Conservation (phyloP, 2,113 vertebrate genomes). For the Antennarius striatus region DNA sequence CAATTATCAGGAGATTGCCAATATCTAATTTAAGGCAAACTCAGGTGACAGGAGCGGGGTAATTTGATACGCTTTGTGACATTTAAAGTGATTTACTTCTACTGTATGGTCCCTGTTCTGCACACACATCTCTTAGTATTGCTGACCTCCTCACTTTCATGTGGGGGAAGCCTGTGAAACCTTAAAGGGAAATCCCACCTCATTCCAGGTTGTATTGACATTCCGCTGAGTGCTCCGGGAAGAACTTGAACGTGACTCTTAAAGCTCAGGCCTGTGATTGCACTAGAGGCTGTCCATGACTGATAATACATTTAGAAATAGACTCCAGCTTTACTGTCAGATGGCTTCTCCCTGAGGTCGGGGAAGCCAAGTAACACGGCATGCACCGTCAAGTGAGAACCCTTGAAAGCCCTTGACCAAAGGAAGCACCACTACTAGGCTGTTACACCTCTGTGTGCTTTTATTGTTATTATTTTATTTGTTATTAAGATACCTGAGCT, state of each 20-base stretch:
- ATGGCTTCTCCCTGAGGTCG: slow-evolving; percentile 56
- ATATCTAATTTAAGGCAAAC: slow-evolving; percentile 47
- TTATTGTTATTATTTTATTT: slow-evolving; percentile 2
- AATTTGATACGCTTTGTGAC: slow-evolving; percentile 32
- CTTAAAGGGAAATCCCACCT: slow-evolving; percentile 63
- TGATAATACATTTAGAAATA: slow-evolving; percentile 56
- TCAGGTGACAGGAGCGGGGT: slow-evolving; percentile 31
- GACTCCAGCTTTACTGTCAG: slow-evolving; percentile 42
- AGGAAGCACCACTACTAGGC: slow-evolving; percentile 51
- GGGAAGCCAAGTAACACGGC: slow-evolving; percentile 65
- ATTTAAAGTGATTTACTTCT: slow-evolving; percentile 51
- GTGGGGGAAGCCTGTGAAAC: slow-evolving; percentile 54
- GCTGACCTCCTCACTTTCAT: slow-evolving; percentile 56
- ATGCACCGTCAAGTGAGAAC: slow-evolving; percentile 24
- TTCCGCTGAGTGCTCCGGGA: slow-evolving; percentile 55
- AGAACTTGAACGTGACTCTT: slow-evolving; percentile 50
- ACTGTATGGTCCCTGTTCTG: slow-evolving; percentile 6
- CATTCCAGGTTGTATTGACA: slow-evolving; percentile 58
- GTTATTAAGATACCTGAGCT: slow-evolving; percentile 34
- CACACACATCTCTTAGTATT: slow-evolving; percentile 36
- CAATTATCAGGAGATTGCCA: slow-evolving; percentile 39
- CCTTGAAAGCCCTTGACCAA: slow-evolving; percentile 60
- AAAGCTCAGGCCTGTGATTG: slow-evolving; percentile 30
- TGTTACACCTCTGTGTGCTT: slow-evolving; percentile 30
- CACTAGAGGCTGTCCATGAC: slow-evolving; percentile 33